Evolutionary conservation across 2,113 vertebrate species (phyloP), one percentile per base, ranked within the genome.

Genomic region (Sialia sialis): DNA sequence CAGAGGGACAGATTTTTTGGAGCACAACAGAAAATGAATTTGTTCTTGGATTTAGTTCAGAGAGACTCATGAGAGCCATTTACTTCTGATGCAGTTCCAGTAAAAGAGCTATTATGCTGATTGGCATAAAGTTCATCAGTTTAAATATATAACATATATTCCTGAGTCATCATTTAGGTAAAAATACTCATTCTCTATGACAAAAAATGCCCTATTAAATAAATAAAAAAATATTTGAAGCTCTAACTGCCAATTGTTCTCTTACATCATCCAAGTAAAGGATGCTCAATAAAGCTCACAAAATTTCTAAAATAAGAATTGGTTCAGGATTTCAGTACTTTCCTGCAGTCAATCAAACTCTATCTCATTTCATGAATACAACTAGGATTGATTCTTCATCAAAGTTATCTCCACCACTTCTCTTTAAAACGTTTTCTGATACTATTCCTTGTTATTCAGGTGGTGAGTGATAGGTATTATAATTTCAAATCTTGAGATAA

Each of bases 1-100:
- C 11, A 91, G 56, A 92, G 49, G 77, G 58, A 18, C 8, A 19
- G 32, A 87, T 34, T 72, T 94, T 95, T 94, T 94, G 36, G 77
- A 94, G 85, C 66, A 64, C 26, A 76, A 76, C 44, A 79, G n/a
- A 81, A 92, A 89, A 84, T 79, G 26, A 89, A 92, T 93, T 87
- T 93, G 49, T 68, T 84, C 86, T 94, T 95, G 95, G 91, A 95
- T 84, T 92, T 76, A 81, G 58, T 94, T 92, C 91, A 97, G 89
- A 94, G 48, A 81, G 60, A 94, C 78, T 79, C 84, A 79, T 51
- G 38, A 93, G 44, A 91, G 43, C 54, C 86, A 79, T 95, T 97
- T 91, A 64, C 55, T 94, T 94, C 67, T 95, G 89, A 89, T 59
- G 29, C 38, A 73, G 34, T 93, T 96, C 94, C 91, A 84, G 75